Percentiles rank a stretch among this genome's conserved stretches.
Conservation (phyloP, 35 echinoderm and acorn worm genomes). For the Strongylocentrotus purpuratus region DNA sequence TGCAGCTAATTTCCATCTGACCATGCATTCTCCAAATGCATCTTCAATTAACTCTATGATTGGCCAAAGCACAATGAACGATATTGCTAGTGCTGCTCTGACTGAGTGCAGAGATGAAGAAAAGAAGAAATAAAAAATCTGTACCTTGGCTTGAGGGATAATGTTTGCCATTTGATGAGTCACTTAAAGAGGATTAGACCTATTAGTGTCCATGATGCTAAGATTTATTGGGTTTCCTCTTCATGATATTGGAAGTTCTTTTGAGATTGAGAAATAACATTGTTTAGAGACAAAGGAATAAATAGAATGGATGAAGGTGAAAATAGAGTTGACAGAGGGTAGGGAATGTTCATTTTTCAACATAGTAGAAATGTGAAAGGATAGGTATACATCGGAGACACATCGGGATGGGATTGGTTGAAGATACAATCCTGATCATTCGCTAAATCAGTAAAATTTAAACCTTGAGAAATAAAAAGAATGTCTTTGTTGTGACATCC, state of each 20-base stretch:
- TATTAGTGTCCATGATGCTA: neutral
- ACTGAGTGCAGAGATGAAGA: neutral
- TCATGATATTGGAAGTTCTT: neutral
- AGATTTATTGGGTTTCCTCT: neutral
- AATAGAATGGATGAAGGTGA: too few relatives aligned
- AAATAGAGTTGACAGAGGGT: too few relatives aligned
- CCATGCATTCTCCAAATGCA: conserved; percentile 10
- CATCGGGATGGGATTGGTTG: neutral
- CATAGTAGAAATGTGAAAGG: too few relatives aligned
- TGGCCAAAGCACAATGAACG: neutral
- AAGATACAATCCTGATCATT: neutral
- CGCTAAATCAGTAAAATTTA: neutral
- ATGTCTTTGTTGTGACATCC: neutral
- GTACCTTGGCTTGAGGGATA: neutral
- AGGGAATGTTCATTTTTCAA: too few relatives aligned
- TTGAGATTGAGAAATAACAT: neutral
- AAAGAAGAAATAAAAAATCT: neutral
- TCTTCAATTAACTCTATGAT: conserved; percentile 12
- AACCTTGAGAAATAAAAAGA: neutral
- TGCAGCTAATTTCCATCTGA: neutral
- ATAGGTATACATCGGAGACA: too few relatives aligned
- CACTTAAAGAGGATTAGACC: neutral
- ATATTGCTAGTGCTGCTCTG: neutral
- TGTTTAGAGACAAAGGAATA: neutral
- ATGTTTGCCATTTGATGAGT: neutral